Evolutionary conservation across 2,113 vertebrate genomes (phyloP).

Genomic region (Lamprotornis superbus): DNA sequence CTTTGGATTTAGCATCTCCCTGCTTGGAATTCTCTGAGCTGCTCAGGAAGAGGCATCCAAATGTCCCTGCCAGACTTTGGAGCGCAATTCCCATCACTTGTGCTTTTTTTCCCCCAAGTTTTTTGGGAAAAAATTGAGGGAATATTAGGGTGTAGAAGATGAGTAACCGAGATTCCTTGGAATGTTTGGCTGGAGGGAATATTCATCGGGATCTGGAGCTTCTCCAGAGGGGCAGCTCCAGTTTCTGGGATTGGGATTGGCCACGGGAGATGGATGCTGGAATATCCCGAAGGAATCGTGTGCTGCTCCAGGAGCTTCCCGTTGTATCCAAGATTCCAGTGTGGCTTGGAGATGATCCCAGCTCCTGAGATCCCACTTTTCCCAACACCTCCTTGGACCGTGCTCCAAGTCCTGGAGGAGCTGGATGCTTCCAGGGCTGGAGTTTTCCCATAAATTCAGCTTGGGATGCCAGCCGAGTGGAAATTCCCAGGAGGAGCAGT

Average conservation of each 20-base stretch:
- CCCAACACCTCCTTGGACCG: neutral
- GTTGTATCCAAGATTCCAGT: neutral
- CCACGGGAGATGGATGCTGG: accelerated
- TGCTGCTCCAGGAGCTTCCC: neutral
- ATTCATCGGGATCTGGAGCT: neutral
- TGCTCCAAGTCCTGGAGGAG: neutral
- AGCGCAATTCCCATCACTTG: neutral
- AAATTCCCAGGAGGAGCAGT: neutral
- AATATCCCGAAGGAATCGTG: neutral
- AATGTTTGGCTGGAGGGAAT: neutral
- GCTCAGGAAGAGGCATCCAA: neutral
- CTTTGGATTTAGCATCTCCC: neutral
- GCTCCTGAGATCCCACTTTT: neutral
- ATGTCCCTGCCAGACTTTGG: neutral
- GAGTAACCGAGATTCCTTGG: neutral
- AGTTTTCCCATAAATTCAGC: neutral
- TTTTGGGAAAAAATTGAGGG: neutral
- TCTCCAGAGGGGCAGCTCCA: accelerated
- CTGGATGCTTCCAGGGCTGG: too few relatives aligned
- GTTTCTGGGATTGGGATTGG: accelerated
- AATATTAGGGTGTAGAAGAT: neutral
- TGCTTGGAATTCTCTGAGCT: neutral
- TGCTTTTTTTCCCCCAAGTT: accelerated
- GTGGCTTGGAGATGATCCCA: accelerated
- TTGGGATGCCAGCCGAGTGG: accelerated